A percentile compares a stretch with the other conserved stretches of the same genome.
Conservation (phyloP, 2,888 invertebrate species). For the Lysandra coridon region DNA sequence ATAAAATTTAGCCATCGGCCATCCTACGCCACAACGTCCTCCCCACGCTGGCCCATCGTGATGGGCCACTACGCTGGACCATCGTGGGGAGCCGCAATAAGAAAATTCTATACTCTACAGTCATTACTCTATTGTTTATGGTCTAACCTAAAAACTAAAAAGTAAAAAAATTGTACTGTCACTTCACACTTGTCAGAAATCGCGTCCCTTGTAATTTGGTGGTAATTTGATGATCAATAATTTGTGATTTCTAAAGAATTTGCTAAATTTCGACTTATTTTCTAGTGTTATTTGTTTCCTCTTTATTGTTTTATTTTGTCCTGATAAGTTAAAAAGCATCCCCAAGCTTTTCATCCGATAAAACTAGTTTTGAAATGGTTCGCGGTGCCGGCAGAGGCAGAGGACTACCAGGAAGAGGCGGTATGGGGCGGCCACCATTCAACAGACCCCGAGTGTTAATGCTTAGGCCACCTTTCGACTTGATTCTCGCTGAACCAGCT, state of each 20-base stretch:
- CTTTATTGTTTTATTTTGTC: neutral
- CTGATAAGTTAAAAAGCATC: neutral
- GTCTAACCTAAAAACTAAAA: neutral
- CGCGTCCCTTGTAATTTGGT: neutral
- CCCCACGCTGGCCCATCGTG: no score
- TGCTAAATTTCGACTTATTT: neutral
- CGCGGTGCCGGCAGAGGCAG: conserved; percentile 85
- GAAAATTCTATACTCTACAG: no score
- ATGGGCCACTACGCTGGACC: no score
- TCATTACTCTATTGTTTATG: neutral
- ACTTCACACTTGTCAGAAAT: neutral
- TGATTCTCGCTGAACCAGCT: conserved; percentile 91
- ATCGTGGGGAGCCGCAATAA: no score
- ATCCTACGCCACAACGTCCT: no score
- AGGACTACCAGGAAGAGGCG: conserved; percentile 83
- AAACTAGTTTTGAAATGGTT: conserved; percentile 78
- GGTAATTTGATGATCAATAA: neutral
- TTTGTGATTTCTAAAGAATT: neutral
- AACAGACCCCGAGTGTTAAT: conserved; percentile 68
- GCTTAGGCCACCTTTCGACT: conserved; percentile 90
- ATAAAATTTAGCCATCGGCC: no score
- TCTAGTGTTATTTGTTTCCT: neutral
- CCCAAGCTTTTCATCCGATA: neutral
- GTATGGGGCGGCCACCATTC: conserved; percentile 77
- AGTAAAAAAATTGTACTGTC: neutral